Conservation (phyloP, 92 coral and sea anemone species). For the Umimayanthus chanpuru region DNA sequence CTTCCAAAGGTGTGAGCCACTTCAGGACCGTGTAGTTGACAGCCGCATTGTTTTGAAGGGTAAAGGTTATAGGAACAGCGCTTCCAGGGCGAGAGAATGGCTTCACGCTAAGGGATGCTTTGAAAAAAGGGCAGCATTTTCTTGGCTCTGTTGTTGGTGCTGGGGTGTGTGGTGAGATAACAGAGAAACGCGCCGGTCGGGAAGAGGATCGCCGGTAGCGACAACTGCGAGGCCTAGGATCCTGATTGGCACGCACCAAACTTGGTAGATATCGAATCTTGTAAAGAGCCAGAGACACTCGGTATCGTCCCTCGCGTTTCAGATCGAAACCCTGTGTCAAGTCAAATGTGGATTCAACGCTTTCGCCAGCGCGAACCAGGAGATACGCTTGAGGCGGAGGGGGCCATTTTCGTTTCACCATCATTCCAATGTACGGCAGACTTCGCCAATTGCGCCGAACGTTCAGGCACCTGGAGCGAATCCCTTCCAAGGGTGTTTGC, state of each 20-base stretch:
- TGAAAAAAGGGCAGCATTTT: conserved; percentile 16
- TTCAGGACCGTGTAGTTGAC: background rate
- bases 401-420: conserved; percentile 9
- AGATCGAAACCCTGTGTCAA: background rate
- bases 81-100: background rate
- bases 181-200: background rate
- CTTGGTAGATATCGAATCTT: background rate
- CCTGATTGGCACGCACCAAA: background rate
- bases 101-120: background rate
- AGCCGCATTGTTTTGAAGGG: conserved; percentile 8
- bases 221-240: background rate
- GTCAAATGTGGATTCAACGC: background rate
- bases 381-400: background rate
- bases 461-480: background rate
- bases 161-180: background rate
- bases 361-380: background rate
- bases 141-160: background rate
- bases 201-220: background rate
- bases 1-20: conserved; percentile 14
- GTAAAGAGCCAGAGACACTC: background rate
- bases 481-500: background rate
- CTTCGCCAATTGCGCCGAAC: background rate
- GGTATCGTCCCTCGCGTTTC: background rate
- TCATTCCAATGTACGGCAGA: background rate
- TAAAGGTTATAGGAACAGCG: background rate